phyloP scores from a whole-genome alignment of 2,797 vertebrate genomes.

The Crenichthys baileyi region DNA sequence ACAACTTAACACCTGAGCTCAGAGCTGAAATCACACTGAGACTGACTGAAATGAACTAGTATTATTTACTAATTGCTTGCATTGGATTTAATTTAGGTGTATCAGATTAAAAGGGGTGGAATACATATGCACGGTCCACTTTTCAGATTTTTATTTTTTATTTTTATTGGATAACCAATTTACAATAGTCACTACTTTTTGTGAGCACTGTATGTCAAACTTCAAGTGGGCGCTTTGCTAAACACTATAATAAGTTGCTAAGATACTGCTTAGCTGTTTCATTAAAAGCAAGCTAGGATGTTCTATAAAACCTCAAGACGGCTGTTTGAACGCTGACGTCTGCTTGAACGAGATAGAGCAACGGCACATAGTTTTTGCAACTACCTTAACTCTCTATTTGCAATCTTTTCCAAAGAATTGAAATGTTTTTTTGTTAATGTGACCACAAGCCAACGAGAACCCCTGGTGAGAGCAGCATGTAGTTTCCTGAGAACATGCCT shows the following conservation, averaged over 20 bases:
- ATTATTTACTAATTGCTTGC: background rate
- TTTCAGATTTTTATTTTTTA: background rate
- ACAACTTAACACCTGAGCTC: background rate
- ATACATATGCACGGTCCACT: background rate
- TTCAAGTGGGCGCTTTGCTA: too few species aligned
- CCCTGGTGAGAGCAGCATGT: slow-evolving; percentile 43
- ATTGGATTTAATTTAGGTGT: background rate
- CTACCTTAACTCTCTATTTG: slow-evolving; percentile 27
- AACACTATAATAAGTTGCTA: background rate
- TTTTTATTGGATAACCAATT: too few species aligned
- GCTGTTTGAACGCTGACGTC: slow-evolving; percentile 52
- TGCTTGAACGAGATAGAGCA: slow-evolving; percentile 58
- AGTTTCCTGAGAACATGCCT: slow-evolving; percentile 48
- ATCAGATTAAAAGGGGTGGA: background rate
- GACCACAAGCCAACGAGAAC: slow-evolving; percentile 19
- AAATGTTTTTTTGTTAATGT: slow-evolving; percentile 21
- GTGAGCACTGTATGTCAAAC: background rate
- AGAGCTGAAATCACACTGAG: background rate
- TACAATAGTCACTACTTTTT: too few species aligned
- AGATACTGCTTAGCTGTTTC: background rate
- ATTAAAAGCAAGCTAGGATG: background rate
- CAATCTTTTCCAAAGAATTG: slow-evolving; percentile 33
- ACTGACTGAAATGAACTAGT: background rate
- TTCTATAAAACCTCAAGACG: slow-evolving; percentile 16
- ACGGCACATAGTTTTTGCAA: slow-evolving; percentile 35